phyloP scores from a whole-genome alignment of 2,888 invertebrate genomes.

The Tenthredo scrophulariae region DNA sequence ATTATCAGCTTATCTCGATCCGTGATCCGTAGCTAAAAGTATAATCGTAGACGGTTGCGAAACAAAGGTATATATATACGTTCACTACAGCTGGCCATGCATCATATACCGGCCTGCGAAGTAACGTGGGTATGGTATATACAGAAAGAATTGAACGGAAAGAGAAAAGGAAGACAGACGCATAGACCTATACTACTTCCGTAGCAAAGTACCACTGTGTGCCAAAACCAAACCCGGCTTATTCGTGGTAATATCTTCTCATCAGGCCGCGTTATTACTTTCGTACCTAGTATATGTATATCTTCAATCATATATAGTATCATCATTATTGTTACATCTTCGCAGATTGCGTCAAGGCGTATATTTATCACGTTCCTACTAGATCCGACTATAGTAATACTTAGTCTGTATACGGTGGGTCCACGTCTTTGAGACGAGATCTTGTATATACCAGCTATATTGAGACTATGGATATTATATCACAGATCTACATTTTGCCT shows the following conservation, averaged over 20 bases:
- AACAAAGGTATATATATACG: not conserved
- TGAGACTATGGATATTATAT: not conserved
- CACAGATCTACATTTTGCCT: not conserved
- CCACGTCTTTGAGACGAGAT: no score
- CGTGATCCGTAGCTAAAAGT: not conserved
- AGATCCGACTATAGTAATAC: not conserved
- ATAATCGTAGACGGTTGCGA: not conserved
- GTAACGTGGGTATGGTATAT: not conserved
- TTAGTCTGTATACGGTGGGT: no score
- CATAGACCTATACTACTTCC: not conserved
- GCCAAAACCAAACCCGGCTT: not conserved
- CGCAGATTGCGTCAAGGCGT: not conserved
- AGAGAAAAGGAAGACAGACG: not conserved
- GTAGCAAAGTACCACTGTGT: not conserved
- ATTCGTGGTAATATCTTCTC: not conserved
- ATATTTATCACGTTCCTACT: not conserved
- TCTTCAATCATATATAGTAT: not conserved
- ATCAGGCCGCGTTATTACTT: not conserved
- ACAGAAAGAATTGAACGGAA: not conserved
- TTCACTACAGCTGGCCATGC: not conserved
- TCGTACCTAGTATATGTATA: not conserved
- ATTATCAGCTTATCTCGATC: constrained; percentile 16
- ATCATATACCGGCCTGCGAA: not conserved
- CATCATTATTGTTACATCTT: not conserved
- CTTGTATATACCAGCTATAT: no score